These are phyloP conservation scores for Drosophila limbata DNA, from an alignment of 2,888 invertebrate genomes.

Conservation along the genomic window DNA sequence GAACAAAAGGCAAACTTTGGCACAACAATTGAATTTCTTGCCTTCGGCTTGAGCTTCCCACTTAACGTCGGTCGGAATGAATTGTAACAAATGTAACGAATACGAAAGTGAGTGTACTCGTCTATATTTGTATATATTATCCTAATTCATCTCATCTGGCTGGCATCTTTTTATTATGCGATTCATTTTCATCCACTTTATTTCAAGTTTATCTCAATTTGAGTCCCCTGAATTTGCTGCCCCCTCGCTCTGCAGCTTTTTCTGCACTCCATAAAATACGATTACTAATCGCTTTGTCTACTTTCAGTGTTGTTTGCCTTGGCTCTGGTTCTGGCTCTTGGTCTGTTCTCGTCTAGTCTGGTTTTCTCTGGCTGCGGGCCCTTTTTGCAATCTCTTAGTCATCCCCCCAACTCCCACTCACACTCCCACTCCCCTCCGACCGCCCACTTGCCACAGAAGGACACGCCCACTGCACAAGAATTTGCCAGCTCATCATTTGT, in stretches of 20 bases:
- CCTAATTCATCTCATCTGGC: constrained; percentile 65
- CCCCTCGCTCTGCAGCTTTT: constrained; percentile 21
- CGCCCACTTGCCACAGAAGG: constrained; percentile 16
- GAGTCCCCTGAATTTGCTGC: constrained; percentile 12
- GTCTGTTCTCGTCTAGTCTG: constrained; percentile 15
- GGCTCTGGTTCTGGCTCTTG: constrained; percentile 14
- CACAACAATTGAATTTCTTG: constrained; percentile 23
- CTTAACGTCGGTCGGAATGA: background rate
- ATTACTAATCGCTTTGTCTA: constrained; percentile 77
- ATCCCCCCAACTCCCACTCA: constrained; percentile 30
- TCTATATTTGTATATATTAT: constrained; percentile 39
- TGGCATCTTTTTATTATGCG: constrained; percentile 60
- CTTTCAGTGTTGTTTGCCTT: constrained; percentile 24
- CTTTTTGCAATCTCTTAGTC: constrained; percentile 75
- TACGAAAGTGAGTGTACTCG: background rate
- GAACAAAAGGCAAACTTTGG: constrained; percentile 33
- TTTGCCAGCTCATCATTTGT: constrained; percentile 76
- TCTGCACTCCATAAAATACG: constrained; percentile 59
- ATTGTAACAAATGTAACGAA: constrained; percentile 3
- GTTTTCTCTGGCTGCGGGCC: constrained; percentile 60
- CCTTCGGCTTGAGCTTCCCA: constrained; percentile 9
- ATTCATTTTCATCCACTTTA: constrained; percentile 74
- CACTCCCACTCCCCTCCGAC: constrained; percentile 5
- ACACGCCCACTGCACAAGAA: constrained; percentile 63
- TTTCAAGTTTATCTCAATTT: constrained; percentile 76